Conservation (phyloP, 2,888 invertebrate species). For the Escarpia spicata region DNA sequence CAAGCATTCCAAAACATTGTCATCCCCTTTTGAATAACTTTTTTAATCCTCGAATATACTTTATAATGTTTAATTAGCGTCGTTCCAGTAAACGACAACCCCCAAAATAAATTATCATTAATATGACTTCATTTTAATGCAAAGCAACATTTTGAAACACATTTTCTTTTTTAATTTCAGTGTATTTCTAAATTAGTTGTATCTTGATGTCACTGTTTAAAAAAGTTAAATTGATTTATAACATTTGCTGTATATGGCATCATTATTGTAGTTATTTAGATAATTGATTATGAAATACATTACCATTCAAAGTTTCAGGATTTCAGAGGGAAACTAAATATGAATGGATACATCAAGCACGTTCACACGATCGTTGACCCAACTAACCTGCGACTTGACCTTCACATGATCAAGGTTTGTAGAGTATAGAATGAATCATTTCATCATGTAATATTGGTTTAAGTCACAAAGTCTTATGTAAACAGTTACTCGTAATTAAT, state of each 20-base stretch:
- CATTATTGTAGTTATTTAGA: neutral
- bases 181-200: no score
- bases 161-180: no score
- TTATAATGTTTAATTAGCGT: no score
- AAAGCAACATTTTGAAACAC: no score
- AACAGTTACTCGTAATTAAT: no score
- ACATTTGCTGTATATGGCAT: neutral
- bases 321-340: constrained; percentile 42
- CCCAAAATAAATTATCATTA: no score
- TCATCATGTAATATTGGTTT: neutral
- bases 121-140: no score
- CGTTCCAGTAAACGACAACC: no score
- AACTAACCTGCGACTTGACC: constrained; percentile 76
- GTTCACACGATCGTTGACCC: constrained; percentile 82
- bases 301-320: neutral
- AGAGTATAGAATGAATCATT: neutral
- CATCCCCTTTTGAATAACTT: no score
- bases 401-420: constrained; percentile 71
- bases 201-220: neutral
- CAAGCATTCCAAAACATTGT: no score
- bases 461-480: no score
- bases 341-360: constrained; percentile 78
- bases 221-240: constrained; percentile 3
- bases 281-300: neutral
- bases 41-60: no score